Base-by-base conservation (phyloP, 2,113 vertebrate genomes). In the Sardina pilchardus region DNA sequence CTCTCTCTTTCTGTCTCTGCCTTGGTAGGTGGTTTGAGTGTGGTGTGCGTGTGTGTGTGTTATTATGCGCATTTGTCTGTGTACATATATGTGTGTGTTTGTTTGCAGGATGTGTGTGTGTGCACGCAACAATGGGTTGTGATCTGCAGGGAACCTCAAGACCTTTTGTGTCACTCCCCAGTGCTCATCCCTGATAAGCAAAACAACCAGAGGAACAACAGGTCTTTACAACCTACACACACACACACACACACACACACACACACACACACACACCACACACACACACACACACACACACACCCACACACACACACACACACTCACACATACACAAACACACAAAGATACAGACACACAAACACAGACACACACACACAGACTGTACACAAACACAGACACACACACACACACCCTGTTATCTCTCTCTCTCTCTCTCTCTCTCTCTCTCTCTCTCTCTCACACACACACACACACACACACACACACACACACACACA, bases 221-320 rank as follows among this genome's bases (percentile, higher is more conserved):
- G 59, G 53, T 24, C 59, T 63, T 63, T 63, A 63, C 24, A 63
- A 9, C 21, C 59, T 17, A 63, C 59, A 21, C 24, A 63, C 21
- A 24, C 59, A 59, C 53, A 59, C 53, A 59, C 53, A 59, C 53
- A 59, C 53, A 59, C 53, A 59, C n/a, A n/a, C n/a, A n/a, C n/a
- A n/a, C n/a, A n/a, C n/a, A n/a, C n/a, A n/a, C n/a, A n/a, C n/a
- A n/a, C n/a, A n/a, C n/a, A n/a, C n/a, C n/a, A n/a, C n/a, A n/a
- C n/a, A n/a, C n/a, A n/a, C n/a, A n/a, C n/a, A n/a, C n/a, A n/a
- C n/a, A n/a, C n/a, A n/a, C n/a, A 7, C 53, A 59, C 59, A 63
- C 59, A 63, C 59, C n/a, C 59, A 63, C 59, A 63, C 59, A 63
- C 53, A 59, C 53, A 59, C 53, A 59, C 53, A 59, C 53, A 59